Evolutionary conservation across 2,113 vertebrate genomes (phyloP).

Genomic region (Lepidothrix coronata): DNA sequence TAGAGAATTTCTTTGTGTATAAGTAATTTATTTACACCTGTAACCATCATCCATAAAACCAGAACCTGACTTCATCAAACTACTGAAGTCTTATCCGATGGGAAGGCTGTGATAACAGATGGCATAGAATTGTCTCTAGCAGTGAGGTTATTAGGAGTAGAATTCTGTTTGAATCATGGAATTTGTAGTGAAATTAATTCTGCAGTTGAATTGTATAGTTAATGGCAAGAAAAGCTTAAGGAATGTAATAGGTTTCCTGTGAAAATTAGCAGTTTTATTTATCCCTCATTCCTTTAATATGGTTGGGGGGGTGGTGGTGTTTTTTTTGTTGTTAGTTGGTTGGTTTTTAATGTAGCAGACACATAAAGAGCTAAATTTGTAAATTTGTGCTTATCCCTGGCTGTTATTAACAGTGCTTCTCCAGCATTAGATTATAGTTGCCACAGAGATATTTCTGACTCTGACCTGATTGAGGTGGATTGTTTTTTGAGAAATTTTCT

Average conservation of each 20-base stretch:
- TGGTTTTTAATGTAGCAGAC: neutral
- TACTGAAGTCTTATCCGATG: neutral
- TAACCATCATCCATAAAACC: neutral
- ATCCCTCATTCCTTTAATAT: neutral
- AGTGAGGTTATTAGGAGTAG: neutral
- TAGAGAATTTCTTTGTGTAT: neutral
- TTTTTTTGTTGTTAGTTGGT: no score
- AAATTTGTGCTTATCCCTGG: neutral
- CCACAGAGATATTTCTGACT: neutral
- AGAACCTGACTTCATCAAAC: neutral
- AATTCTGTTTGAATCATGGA: neutral
- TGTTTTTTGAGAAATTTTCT: neutral
- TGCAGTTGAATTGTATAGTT: neutral
- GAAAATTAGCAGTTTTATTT: neutral
- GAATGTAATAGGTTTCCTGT: neutral
- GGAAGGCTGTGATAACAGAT: neutral
- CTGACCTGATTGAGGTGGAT: neutral
- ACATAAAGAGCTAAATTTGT: neutral
- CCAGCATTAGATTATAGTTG: neutral
- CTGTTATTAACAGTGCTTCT: neutral
- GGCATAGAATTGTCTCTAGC: neutral
- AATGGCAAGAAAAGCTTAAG: neutral
- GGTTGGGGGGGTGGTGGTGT: accelerated
- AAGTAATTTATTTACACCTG: neutral
- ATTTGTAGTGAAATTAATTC: neutral